phyloP scores from a whole-genome alignment of 2,113 vertebrate genomes.

The Anthoscopus minutus region DNA sequence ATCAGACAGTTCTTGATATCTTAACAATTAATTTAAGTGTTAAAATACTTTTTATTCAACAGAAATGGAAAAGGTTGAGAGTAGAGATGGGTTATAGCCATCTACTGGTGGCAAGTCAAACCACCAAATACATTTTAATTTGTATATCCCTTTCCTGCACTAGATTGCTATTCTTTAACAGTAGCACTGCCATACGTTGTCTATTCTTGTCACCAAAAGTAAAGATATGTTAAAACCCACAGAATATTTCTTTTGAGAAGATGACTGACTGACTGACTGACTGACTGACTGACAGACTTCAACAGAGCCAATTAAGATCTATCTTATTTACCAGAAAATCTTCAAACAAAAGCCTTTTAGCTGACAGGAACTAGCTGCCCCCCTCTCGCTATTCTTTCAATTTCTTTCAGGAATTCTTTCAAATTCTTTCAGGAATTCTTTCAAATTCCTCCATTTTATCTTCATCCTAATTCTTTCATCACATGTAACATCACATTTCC shows the following conservation, averaged over 20 bases:
- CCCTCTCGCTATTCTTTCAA: neutral
- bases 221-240: neutral
- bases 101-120: neutral
- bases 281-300: neutral
- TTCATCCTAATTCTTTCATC: neutral
- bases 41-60: neutral
- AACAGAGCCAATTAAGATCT: neutral
- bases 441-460: neutral
- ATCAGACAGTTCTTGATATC: neutral
- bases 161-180: neutral
- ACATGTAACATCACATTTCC: neutral
- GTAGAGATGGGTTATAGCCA: neutral
- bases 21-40: neutral
- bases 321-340: neutral
- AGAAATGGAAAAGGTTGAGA: neutral
- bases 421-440: too few species aligned
- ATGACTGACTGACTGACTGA: neutral
- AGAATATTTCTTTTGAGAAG: neutral
- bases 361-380: neutral
- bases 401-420: too few species aligned
- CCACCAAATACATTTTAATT: neutral
- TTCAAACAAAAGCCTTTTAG: neutral
- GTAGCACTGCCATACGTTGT: neutral
- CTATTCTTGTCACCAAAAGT: neutral
- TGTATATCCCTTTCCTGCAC: neutral